Evolutionary conservation across 2,797 vertebrate species (phyloP).

Genomic region (Lagodon rhomboides): DNA sequence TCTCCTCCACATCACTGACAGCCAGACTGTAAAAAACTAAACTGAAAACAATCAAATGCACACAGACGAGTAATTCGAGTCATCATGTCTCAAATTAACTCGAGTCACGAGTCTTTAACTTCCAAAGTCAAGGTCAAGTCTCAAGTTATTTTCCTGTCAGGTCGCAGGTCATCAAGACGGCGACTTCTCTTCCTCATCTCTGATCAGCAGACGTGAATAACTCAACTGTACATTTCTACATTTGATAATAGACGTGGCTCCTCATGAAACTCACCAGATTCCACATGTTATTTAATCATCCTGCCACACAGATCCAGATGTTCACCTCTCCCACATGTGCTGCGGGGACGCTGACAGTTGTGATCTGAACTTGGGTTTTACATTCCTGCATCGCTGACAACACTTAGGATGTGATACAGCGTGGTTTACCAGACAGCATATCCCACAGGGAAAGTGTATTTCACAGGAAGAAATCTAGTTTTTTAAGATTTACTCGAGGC

Average conservation of each 20-base stretch:
- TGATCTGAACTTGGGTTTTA: not conserved
- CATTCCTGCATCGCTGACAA: not conserved
- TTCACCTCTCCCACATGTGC: not conserved
- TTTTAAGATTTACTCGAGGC: not conserved
- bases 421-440: not conserved
- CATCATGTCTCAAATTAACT: no score
- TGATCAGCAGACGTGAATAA: not conserved
- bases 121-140: no score
- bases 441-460: not conserved
- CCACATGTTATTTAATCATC: not conserved
- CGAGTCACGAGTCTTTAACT: no score
- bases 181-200: no score
- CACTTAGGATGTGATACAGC: no score
- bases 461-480: not conserved
- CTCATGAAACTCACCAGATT: not conserved
- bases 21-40: no score
- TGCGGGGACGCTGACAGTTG: not conserved
- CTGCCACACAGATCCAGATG: slow-evolving; percentile 10
- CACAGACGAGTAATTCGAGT: no score
- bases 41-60: no score
- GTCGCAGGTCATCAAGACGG: no score
- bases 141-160: no score
- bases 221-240: not conserved
- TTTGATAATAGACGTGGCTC: not conserved
- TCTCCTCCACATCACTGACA: no score